Conservation (phyloP, 2,113 vertebrate genomes). For the Clarias batrachus region DNA sequence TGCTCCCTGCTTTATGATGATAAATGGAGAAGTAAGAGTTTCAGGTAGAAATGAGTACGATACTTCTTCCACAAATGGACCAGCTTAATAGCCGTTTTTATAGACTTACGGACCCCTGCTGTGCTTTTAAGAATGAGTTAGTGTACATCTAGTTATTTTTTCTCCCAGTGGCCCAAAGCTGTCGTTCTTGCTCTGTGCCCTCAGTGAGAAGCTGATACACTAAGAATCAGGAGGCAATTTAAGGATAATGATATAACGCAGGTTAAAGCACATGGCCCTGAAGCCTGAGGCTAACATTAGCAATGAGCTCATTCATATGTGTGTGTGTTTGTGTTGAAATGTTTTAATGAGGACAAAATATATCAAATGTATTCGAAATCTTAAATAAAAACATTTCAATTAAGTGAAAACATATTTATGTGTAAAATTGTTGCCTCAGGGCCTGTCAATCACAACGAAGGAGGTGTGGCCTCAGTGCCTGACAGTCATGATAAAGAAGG, state of each 20-base stretch:
- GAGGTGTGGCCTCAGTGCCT: neutral
- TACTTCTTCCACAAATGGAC: neutral
- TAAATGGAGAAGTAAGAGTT: neutral
- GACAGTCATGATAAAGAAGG: neutral
- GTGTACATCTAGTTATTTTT: slow-evolving; percentile 21
- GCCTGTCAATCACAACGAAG: neutral
- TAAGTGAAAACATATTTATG: neutral
- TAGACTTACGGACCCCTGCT: neutral
- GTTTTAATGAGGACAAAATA: neutral
- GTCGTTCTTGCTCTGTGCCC: slow-evolving; percentile 11
- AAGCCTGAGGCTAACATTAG: slow-evolving; percentile 19
- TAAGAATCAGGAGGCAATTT: slow-evolving; percentile 39
- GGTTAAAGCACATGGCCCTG: slow-evolving; percentile 36
- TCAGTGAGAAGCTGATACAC: slow-evolving; percentile 10
- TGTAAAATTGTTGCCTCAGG: neutral
- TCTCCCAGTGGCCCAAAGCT: slow-evolving; percentile 11
- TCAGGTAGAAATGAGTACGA: neutral
- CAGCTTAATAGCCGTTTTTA: slow-evolving; percentile 4
- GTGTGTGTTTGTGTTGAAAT: neutral
- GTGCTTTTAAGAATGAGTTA: slow-evolving; percentile 22
- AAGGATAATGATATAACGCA: slow-evolving; percentile 39
- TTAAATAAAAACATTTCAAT: neutral
- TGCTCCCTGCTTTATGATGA: slow-evolving; percentile 13
- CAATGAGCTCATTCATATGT: neutral
- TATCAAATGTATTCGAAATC: neutral